Percentiles rank a stretch among this genome's conserved stretches.
phyloP scores from a whole-genome alignment of 2,888 invertebrate genomes.

The Perithous albicinctus region DNA sequence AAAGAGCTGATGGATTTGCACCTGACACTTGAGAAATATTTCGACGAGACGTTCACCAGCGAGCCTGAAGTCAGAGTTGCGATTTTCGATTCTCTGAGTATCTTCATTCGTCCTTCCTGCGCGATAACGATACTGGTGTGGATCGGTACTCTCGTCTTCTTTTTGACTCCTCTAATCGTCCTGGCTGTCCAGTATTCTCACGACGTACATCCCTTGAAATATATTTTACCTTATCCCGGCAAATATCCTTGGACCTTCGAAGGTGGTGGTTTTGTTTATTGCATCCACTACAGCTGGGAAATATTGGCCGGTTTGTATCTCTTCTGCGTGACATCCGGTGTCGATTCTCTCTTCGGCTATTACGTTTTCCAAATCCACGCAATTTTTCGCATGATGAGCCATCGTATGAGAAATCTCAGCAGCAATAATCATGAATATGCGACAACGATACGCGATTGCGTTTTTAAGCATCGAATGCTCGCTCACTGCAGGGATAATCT shows the following conservation, averaged over 20 bases:
- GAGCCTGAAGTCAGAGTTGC: neutral
- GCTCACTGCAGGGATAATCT: constrained; percentile 50
- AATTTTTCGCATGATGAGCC: constrained; percentile 51
- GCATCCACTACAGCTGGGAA: constrained; percentile 58
- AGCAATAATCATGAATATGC: neutral
- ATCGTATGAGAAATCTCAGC: constrained; percentile 49
- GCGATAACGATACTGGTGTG: constrained; percentile 52
- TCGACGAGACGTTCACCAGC: constrained; percentile 30
- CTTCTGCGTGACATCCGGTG: constrained; percentile 58
- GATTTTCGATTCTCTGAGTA: constrained; percentile 52
- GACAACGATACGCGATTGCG: constrained; percentile 43
- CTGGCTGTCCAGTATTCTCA: constrained; percentile 45
- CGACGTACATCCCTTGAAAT: constrained; percentile 45
- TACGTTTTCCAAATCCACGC: constrained; percentile 64
- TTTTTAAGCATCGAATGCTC: constrained; percentile 54
- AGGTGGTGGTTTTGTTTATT: constrained; percentile 57
- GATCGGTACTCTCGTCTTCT: constrained; percentile 45
- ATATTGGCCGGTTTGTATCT: constrained; percentile 53
- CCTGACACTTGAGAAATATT: constrained; percentile 56
- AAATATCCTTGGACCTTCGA: constrained; percentile 63
- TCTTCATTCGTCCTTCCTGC: constrained; percentile 46
- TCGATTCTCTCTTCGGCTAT: constrained; percentile 68
- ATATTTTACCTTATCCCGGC: constrained; percentile 59
- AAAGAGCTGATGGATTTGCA: constrained; percentile 53
- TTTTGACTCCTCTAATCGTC: constrained; percentile 49